Evolutionary conservation across 2,797 vertebrate species (phyloP).

Genomic region (Sebastes hubbsi): DNA sequence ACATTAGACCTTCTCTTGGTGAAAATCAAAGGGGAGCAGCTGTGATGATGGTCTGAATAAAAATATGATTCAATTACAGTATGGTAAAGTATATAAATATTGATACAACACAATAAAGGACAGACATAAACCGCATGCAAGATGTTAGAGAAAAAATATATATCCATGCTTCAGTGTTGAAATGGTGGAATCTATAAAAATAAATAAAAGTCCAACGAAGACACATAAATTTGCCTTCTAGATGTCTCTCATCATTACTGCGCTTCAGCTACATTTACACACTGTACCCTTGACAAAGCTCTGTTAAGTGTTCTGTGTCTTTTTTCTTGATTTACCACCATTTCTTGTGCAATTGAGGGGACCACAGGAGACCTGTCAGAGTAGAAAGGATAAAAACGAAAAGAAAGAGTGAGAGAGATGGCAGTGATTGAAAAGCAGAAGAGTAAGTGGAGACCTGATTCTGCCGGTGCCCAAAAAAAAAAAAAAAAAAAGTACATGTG

Average conservation of each 20-base stretch:
- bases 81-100: conserved; percentile 11
- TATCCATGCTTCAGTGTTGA: neutral
- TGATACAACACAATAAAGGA: neutral
- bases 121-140: conserved; percentile 3
- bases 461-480: conserved; percentile 49
- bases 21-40: conserved; percentile 3
- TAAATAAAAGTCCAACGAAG: conserved; percentile 25
- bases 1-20: conserved; percentile 36
- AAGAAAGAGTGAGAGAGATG: conserved; percentile 47
- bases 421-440: conserved; percentile 74
- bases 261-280: conserved; percentile 40
- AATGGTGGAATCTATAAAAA: conserved; percentile 5
- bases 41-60: conserved; percentile 6
- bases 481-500: conserved; percentile 54
- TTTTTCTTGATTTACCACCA: conserved; percentile 66
- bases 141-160: neutral
- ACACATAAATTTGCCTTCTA: conserved; percentile 3
- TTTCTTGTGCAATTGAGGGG: conserved; percentile 76
- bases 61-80: conserved; percentile 19
- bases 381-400: conserved; percentile 40
- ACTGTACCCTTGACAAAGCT: conserved; percentile 59
- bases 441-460: conserved; percentile 69
- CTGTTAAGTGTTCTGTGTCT: conserved; percentile 43
- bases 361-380: conserved; percentile 80
- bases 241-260: conserved; percentile 45